These are phyloP conservation scores for Plumapathes pennacea DNA, from an alignment of 92 coral and sea anemone species.

Conservation along the genomic window DNA sequence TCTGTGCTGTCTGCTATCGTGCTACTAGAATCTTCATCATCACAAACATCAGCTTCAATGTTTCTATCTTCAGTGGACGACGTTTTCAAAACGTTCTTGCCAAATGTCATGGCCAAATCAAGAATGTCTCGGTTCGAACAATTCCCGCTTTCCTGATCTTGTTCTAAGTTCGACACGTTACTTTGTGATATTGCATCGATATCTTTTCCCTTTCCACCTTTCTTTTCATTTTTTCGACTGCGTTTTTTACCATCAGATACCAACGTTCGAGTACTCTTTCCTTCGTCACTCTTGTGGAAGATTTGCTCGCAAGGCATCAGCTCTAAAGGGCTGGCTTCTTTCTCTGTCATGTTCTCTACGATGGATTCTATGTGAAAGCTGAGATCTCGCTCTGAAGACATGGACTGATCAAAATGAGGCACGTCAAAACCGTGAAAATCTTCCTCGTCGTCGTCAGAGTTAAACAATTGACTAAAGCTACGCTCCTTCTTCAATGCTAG, in stretches of 20 bases:
- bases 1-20: slow-evolving; percentile 61
- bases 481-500: not conserved
- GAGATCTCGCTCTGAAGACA: slow-evolving; percentile 47
- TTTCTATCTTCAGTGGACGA: too few relatives aligned
- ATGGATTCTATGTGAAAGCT: slow-evolving; percentile 37
- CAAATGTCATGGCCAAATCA: too few relatives aligned
- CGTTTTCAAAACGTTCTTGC: too few relatives aligned
- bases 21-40: slow-evolving; percentile 44
- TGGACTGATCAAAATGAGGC: slow-evolving; percentile 50
- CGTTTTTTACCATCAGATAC: not conserved
- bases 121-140: too few relatives aligned
- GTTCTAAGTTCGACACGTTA: too few relatives aligned
- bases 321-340: slow-evolving; percentile 26
- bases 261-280: not conserved
- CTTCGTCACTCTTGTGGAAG: too few relatives aligned
- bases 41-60: slow-evolving; percentile 24
- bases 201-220: slow-evolving; percentile 2
- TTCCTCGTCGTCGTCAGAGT: slow-evolving; percentile 63
- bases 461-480: slow-evolving; percentile 26
- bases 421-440: slow-evolving; percentile 53
- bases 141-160: too few relatives aligned
- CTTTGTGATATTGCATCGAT: slow-evolving; percentile 13
- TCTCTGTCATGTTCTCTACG: slow-evolving; percentile 30
- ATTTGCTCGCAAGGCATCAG: too few relatives aligned
- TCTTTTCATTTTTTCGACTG: not conserved